Conservation (phyloP, 1,140 invertebrate genomes). For the Ooceraea biroi region DNA sequence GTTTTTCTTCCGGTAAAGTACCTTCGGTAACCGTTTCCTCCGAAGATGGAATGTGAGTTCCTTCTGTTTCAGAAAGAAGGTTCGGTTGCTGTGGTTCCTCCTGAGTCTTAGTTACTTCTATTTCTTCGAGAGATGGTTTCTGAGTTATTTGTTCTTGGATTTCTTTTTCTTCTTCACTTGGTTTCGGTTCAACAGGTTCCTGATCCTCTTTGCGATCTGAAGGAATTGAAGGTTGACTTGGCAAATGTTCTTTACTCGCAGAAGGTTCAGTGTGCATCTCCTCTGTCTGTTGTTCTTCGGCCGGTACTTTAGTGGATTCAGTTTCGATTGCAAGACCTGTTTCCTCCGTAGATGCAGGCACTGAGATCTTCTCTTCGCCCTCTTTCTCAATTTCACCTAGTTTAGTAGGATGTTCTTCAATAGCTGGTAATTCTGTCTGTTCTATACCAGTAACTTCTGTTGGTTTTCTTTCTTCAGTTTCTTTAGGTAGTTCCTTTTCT, state of each 20-base stretch:
- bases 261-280: slow-evolving; percentile 60
- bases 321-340: slow-evolving; percentile 13
- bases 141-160: slow-evolving; percentile 29
- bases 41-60: slow-evolving; percentile 14
- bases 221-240: slow-evolving; percentile 55
- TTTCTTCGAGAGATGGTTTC: slow-evolving; percentile 41
- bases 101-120: slow-evolving; percentile 24
- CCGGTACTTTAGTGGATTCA: not conserved
- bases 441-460: slow-evolving; percentile 62
- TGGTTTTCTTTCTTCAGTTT: slow-evolving; percentile 45
- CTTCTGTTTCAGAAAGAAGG: slow-evolving; percentile 32
- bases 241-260: slow-evolving; percentile 20
- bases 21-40: slow-evolving; percentile 35
- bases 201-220: slow-evolving; percentile 51
- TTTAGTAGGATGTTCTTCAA: slow-evolving; percentile 25
- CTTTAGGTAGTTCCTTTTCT: slow-evolving; percentile 69
- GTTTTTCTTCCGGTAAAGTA: slow-evolving; percentile 42
- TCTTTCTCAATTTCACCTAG: slow-evolving; percentile 22
- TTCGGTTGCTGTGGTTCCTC: slow-evolving; percentile 47
- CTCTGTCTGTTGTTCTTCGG: not conserved
- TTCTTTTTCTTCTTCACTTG: slow-evolving; percentile 15
- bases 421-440: slow-evolving; percentile 46
- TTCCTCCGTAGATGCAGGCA: slow-evolving; percentile 21
- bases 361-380: slow-evolving; percentile 38
- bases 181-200: slow-evolving; percentile 26